phyloP scores from a whole-genome alignment of 2,797 vertebrate species.

The Masticophis lateralis region DNA sequence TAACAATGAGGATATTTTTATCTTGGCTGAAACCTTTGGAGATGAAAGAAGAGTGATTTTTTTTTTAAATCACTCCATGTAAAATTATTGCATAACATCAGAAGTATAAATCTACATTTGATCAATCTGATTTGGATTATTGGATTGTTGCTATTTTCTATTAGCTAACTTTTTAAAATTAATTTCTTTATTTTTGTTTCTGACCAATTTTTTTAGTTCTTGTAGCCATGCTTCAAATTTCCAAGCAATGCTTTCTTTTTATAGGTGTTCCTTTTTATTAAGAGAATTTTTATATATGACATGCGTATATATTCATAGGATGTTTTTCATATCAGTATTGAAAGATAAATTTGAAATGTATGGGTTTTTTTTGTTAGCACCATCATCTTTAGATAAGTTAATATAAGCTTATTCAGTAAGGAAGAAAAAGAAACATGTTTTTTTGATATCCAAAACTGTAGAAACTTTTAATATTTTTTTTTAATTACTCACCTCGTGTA shows the following conservation, averaged over 20 bases:
- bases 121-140: background rate
- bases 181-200: background rate
- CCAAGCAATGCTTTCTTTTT: background rate
- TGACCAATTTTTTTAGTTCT: background rate
- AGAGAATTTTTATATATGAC: background rate
- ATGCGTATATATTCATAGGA: background rate
- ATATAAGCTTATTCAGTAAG: background rate
- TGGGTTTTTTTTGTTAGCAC: background rate
- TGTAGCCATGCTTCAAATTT: background rate
- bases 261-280: background rate
- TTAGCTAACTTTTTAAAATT: background rate
- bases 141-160: background rate
- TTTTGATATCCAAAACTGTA: background rate
- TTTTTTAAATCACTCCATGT: background rate
- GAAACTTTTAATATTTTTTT: background rate
- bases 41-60: background rate
- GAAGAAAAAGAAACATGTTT: background rate
- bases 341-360: background rate
- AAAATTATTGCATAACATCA: background rate
- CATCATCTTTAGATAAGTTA: background rate
- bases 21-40: background rate
- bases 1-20: background rate
- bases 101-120: background rate
- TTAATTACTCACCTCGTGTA: background rate
- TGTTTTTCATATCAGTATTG: background rate